Conservation (phyloP, 2,797 vertebrate species). For the Pyrocephalus nanus region DNA sequence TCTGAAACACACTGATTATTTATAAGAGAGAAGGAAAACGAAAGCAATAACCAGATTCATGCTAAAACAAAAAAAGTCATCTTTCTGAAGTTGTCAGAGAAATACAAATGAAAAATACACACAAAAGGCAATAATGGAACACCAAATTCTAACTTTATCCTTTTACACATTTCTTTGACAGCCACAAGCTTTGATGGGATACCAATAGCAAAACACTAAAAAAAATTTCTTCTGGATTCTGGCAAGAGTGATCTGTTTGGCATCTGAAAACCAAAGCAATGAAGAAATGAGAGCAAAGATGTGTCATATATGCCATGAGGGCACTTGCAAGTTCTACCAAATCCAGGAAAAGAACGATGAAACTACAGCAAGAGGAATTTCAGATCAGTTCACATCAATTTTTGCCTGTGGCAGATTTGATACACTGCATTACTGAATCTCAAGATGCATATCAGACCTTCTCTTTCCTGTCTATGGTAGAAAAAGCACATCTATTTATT, state of each 20-base stretch:
- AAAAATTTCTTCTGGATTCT: not conserved
- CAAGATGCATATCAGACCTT: not conserved
- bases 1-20: not conserved
- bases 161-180: not conserved
- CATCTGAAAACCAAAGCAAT: conserved; percentile 6
- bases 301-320: not conserved
- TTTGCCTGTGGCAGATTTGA: not conserved
- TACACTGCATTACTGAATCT: not conserved
- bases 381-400: not conserved
- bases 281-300: not conserved
- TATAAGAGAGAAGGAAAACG: not conserved
- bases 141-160: not conserved
- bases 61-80: not conserved
- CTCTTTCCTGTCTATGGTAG: not conserved
- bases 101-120: not conserved
- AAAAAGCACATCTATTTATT: not conserved
- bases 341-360: not conserved
- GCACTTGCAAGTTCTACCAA: not conserved
- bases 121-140: not conserved
- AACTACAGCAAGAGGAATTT: not conserved
- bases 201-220: not conserved
- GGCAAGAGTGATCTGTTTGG: not conserved
- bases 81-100: not conserved
- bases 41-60: not conserved
- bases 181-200: not conserved